Evolutionary conservation across 2,797 vertebrate genomes (phyloP).

Genomic region (Yasuhikotakia modesta): DNA sequence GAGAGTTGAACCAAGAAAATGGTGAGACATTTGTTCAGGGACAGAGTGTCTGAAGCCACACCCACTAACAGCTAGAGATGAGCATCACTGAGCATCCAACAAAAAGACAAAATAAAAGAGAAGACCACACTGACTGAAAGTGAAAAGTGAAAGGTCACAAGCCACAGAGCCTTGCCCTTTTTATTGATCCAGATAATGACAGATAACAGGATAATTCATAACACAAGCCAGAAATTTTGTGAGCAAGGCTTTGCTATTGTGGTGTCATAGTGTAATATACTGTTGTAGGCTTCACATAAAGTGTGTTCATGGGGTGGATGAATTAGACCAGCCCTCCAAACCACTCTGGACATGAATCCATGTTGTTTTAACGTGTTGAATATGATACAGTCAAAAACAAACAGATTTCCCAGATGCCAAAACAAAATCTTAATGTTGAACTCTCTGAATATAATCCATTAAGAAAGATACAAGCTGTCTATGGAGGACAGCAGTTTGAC

Average conservation of each 20-base stretch:
- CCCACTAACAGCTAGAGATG: slow-evolving; percentile 16
- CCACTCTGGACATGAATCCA: too few relatives aligned
- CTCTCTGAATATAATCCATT: background rate
- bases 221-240: background rate
- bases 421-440: background rate
- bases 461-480: background rate
- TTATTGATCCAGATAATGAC: background rate
- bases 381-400: too few relatives aligned
- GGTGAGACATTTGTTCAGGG: background rate
- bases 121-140: background rate
- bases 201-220: background rate
- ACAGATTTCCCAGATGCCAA: too few relatives aligned
- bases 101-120: background rate
- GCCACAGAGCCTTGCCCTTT: background rate
- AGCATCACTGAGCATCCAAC: slow-evolving; percentile 15
- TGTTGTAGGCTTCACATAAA: background rate
- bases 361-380: too few relatives aligned
- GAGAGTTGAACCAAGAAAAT: slow-evolving; percentile 8
- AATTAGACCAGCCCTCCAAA: too few relatives aligned
- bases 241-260: background rate
- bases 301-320: too few relatives aligned
- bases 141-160: background rate
- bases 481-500: background rate
- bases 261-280: background rate
- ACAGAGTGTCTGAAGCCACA: background rate